Evolutionary conservation across 2,797 vertebrate genomes (phyloP).

Genomic region (Anisognathus igniventris): DNA sequence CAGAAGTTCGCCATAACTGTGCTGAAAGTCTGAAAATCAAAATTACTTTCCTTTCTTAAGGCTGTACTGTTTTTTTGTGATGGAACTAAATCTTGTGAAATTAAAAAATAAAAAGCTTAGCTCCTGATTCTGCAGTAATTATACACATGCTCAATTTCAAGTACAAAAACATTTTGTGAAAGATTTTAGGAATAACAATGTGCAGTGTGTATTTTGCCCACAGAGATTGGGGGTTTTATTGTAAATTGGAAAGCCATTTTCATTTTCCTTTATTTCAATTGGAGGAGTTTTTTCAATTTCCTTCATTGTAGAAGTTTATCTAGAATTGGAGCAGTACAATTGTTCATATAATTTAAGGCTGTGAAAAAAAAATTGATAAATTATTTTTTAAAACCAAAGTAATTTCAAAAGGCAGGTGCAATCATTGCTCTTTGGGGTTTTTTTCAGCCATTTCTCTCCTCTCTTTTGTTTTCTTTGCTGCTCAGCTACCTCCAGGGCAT

Average conservation of each 20-base stretch:
- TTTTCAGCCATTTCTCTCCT: not conserved
- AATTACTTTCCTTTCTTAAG: not conserved
- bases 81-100: not conserved
- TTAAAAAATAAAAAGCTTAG: not conserved
- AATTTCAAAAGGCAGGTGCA: not conserved
- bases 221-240: fast-evolving
- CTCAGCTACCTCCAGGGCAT: not conserved
- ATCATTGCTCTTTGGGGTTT: not conserved
- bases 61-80: not conserved
- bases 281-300: not conserved
- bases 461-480: not conserved
- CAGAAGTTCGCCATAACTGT: not conserved
- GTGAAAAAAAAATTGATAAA: not conserved
- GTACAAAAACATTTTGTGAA: not conserved
- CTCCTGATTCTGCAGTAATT: not conserved
- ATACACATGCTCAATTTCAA: not conserved
- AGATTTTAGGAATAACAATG: not conserved
- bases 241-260: not conserved
- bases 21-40: not conserved
- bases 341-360: not conserved
- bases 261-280: not conserved
- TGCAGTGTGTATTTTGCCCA: not conserved
- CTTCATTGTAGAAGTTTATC: not conserved
- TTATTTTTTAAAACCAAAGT: not conserved
- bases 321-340: not conserved